Evolutionary conservation across 2,797 vertebrate species (phyloP), one percentile per base, ranked within the genome.

Genomic region (Cirrhinus molitorella): DNA sequence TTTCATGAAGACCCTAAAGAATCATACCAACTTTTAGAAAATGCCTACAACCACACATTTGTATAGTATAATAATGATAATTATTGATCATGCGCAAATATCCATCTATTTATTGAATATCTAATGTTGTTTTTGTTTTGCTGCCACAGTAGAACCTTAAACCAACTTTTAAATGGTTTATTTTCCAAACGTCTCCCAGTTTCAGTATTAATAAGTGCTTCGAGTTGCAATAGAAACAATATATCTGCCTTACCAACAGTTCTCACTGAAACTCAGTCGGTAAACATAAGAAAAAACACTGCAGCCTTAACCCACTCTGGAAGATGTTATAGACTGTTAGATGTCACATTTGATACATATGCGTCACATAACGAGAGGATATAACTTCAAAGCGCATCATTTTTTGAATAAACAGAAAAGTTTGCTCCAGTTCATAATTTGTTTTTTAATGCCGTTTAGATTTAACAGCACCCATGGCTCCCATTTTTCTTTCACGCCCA

Each of bases 401-500:
- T 19, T 23, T 45, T 74, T 51, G 37, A 81, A 74, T 65, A 23
- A 65, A 81, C 31, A 16, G 53, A 59, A 71, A 59, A 5, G 17
- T 34, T 61, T 61, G 53, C 40, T 49, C 13, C 10, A 65, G 21
- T 74, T 63, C 14, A 81, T 81, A 1, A 16, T 65, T 71, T 79
- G 23, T 76, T 3, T 34, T 55, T 70, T 31, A 25, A 71, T n/a
- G 57, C 57, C 34, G 37, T 72, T 59, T 59, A 59, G 17, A 80
- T 70, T 61, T 63, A 51, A 63, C 21, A 23, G 31, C 10, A 21
- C 43, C 53, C 40, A 47, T 34, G n/a, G 78, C 47, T 68, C 25
- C 13, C 6, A 25, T 74, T 78, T 78, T 78, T 76, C 37, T 81
- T 72, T 81, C 57, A 65, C 57, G 66, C 59, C 71, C 74, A 55